A percentile compares a stretch with the other conserved stretches of the same genome.
Conservation (phyloP, 2,113 vertebrate species). For the Dascyllus trimaculatus region DNA sequence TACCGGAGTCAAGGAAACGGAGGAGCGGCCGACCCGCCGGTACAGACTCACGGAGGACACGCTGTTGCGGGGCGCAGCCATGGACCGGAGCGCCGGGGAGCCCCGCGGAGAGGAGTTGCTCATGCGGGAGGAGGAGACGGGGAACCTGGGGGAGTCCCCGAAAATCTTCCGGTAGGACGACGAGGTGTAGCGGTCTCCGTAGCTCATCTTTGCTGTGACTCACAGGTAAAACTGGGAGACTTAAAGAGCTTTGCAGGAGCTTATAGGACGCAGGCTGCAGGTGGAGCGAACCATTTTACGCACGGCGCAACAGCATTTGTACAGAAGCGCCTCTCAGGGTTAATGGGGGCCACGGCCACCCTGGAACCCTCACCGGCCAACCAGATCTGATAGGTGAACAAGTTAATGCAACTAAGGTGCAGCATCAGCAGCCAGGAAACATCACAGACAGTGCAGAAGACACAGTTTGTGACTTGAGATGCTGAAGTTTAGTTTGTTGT, state of each 20-base stretch:
- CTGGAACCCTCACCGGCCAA: no score
- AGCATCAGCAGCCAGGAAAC: no score
- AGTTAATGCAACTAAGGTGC: no score
- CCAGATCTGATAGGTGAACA: no score
- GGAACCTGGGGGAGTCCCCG: constrained; percentile 84
- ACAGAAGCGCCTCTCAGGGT: no score
- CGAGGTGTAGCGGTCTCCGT: constrained; percentile 84
- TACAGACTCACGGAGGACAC: constrained; percentile 72
- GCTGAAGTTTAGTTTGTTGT: no score
- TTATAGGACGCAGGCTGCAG: constrained; percentile 63
- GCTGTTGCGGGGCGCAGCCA: constrained; percentile 74
- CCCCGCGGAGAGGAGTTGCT: constrained; percentile 52
- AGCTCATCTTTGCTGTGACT: constrained; percentile 82
- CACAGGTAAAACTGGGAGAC: constrained; percentile 33
- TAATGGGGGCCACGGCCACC: no score
- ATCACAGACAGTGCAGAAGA: no score
- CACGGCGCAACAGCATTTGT: background rate
- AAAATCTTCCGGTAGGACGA: constrained; percentile 89
- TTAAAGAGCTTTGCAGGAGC: constrained; percentile 59
- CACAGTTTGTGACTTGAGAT: no score
- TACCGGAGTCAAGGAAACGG: constrained; percentile 71
- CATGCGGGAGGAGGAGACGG: constrained; percentile 73
- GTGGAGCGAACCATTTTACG: constrained; percentile 60
- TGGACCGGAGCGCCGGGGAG: constrained; percentile 69
- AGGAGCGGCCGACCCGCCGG: constrained; percentile 56